Evolutionary conservation across 2,888 invertebrate species (phyloP), one percentile per base, ranked within the genome.

Genomic region (Elegia similella): DNA sequence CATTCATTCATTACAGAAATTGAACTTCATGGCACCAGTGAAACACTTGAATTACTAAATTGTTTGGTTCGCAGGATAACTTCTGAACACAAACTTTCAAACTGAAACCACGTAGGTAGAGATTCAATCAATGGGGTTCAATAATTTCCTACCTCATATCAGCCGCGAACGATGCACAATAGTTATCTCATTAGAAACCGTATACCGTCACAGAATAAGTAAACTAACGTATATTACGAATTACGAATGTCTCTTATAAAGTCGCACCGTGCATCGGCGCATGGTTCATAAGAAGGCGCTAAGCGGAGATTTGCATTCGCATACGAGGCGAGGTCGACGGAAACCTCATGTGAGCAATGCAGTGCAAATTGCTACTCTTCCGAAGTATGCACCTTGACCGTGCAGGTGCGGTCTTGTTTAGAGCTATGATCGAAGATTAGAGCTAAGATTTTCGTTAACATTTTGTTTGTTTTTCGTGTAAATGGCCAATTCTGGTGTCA

Each of bases 331-430:
- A 82, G 78, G 78, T 72, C 80, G 72, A 59, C 72, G 70, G 82
- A 82, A 82, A 80, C 82, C 81, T 80, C 78, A 80, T 75, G 77
- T 70, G 70, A 75, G 75, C 66, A 30, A 52, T 55, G 60, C 61
- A 57, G 52, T 59, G 67, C 63, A 65, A 66, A 66, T 67, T 64
- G 62, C 59, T 57, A 54, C 61, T 63, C 59, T 59, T 62, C 63
- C 53, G 55, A 57, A 47, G 57, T 57, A 43, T 52, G 55, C 55
- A 52, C 55, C 55, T 17, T 53, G 13, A 50, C 30, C 48, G 32
- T 50, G 32, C 15, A 13, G 32, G 23, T 38, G 34, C 16, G 3
- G 12, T 7, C 13, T 7, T 1, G 8, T 13, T 16, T 16, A 47
- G 23, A 23, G 23, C 23, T 23, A 23, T 3, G 23, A 23, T 23